These are phyloP conservation scores for Prionace glauca DNA, from an alignment of 2,797 vertebrate species.

Conservation along the genomic window DNA sequence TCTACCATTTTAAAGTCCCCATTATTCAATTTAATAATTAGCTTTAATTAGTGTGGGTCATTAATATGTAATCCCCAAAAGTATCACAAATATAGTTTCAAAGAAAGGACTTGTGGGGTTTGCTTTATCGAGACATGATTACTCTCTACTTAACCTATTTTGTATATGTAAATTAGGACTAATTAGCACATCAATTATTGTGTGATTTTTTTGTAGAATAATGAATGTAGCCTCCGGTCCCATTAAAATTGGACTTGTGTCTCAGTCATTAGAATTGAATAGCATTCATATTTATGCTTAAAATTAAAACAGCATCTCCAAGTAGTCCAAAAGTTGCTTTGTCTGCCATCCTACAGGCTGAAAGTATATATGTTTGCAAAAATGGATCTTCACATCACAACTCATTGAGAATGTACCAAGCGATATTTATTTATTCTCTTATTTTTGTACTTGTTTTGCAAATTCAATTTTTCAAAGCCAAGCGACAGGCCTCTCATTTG, in stretches of 20 bases:
- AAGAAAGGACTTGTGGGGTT: neutral
- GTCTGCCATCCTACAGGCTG: neutral
- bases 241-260: slow-evolving; percentile 25
- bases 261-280: neutral
- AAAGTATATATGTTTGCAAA: neutral
- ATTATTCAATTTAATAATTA: neutral
- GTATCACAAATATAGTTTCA: slow-evolving; percentile 30
- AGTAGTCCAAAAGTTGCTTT: neutral
- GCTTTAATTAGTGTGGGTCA: slow-evolving; percentile 1
- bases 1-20: neutral
- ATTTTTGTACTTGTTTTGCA: neutral
- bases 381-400: neutral
- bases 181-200: slow-evolving; percentile 36
- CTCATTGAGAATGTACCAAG: neutral
- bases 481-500: too few relatives aligned
- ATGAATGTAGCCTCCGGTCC: slow-evolving; percentile 21
- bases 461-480: too few relatives aligned
- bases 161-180: slow-evolving; percentile 30
- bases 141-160: slow-evolving; percentile 32
- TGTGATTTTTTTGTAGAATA: slow-evolving; percentile 9
- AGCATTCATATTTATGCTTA: slow-evolving; percentile 24
- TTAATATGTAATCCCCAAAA: neutral
- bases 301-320: neutral
- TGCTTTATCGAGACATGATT: slow-evolving; percentile 6
- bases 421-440: neutral